Percentiles rank a stretch among this genome's conserved stretches.
Conservation (phyloP, 2,113 vertebrate genomes). For the Macquaria australasica region DNA sequence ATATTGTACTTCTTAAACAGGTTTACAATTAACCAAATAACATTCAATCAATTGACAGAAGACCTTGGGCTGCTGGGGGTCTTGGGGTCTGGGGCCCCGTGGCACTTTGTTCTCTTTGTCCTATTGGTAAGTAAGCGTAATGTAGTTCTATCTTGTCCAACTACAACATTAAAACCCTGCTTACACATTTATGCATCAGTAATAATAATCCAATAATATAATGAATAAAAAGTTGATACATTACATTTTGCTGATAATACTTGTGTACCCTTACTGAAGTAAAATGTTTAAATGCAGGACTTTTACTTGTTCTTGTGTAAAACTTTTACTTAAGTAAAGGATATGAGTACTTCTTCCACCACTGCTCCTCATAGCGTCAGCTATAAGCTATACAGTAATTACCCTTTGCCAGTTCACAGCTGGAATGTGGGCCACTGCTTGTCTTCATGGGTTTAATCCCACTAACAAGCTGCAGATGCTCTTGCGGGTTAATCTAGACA, state of each 20-base stretch:
- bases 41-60: no score
- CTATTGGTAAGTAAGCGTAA: no score
- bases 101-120: no score
- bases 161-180: not conserved
- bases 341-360: not conserved
- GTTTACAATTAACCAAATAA: no score
- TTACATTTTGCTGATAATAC: not conserved
- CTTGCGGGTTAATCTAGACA: slow-evolving; percentile 44
- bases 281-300: not conserved
- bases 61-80: no score
- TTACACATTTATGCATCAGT: not conserved
- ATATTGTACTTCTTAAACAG: no score
- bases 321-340: not conserved
- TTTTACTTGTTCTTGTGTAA: not conserved
- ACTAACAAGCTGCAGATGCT: slow-evolving; percentile 39
- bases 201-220: not conserved
- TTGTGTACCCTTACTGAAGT: not conserved
- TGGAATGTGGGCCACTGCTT: not conserved
- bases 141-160: no score
- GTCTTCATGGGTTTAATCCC: slow-evolving; percentile 35
- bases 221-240: not conserved
- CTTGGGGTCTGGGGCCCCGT: no score
- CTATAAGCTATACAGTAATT: slow-evolving; percentile 12
- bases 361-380: not conserved
- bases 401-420: slow-evolving; percentile 13